Base-by-base conservation (phyloP, 2,113 vertebrate species). In the Phyllostomus hastatus region DNA sequence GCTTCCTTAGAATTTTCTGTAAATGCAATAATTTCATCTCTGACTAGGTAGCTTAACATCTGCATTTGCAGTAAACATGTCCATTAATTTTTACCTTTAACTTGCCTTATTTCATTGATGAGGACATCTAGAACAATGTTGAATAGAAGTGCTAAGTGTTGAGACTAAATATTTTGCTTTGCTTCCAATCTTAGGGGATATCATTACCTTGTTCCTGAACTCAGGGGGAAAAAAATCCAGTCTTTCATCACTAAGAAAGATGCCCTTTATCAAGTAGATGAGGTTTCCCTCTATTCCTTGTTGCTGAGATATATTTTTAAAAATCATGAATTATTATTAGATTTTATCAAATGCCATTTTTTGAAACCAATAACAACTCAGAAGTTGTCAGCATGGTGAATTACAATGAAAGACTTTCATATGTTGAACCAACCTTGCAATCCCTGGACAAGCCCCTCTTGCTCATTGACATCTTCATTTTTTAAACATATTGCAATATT, bases 371-470 rank as follows among this genome's bases (percentile, higher is more conserved):
- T 93, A 87, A 93, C 4, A 88, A 15, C 28, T 81, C 78, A 89
- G 61, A 73, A 91, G 38, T 41, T 86, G 54, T 79, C 79, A 46
- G 41, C 33, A 86, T 20, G 72, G 35, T 85, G 12, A 97, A 94
- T 72, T 70, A 88, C 6, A 76, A 76, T 72, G 28, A 95, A 38
- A 83, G 79, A 59, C 91, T 94, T 88, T 90, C 11, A 43, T 61
- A 89, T 88, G 46, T 94, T 96, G 92, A 97, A 96, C 19, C 20
- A 95, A 82, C 54, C 35, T 79, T 94, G 85, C 20, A 92, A 92
- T 90, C 48, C 16, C n/a, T 41, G 38, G 50, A 96, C 31, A 93
- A 91, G 94, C 1, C 2, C 10, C 41, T 83, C 38, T 84, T 88
- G 38, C 46, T 57, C 26, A 90, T 35, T 57, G 52, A 85, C 64